These are phyloP conservation scores for Ips nitidus DNA, from an alignment of 1,140 invertebrate species.

Conservation along the genomic window DNA sequence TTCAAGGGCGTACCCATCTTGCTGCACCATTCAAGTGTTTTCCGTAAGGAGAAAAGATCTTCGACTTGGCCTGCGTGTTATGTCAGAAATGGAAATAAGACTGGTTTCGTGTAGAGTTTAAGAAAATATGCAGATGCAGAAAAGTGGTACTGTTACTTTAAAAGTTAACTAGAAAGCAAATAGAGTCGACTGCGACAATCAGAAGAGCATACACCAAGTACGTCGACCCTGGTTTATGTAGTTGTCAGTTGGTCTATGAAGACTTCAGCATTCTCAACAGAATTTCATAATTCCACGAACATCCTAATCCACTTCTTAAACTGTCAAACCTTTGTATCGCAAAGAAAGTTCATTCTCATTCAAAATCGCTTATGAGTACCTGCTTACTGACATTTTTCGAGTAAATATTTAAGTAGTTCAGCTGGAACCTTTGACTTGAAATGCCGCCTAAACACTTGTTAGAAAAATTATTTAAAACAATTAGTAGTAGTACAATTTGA, in stretches of 20 bases:
- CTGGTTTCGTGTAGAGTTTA: too few species aligned
- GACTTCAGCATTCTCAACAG: too few species aligned
- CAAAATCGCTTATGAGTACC: neutral
- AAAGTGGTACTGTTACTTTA: too few species aligned
- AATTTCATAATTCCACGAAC: too few species aligned
- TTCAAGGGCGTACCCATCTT: slow-evolving; percentile 33
- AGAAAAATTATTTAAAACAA: slow-evolving; percentile 7
- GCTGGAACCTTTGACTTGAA: neutral
- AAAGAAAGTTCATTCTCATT: neutral
- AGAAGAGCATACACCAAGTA: too few species aligned
- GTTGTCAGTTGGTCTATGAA: too few species aligned
- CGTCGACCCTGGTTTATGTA: too few species aligned
- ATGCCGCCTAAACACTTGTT: slow-evolving; percentile 4
- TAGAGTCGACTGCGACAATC: too few species aligned
- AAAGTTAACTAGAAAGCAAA: too few species aligned
- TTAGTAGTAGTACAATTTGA: neutral
- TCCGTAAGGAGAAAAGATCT: slow-evolving; percentile 22
- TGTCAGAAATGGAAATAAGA: neutral
- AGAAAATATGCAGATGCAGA: too few species aligned
- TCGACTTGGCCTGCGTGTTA: slow-evolving; percentile 5
- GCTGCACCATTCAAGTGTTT: slow-evolving; percentile 29
- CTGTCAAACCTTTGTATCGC: slow-evolving; percentile 3
- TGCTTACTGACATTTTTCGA: slow-evolving; percentile 12
- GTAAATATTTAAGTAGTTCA: slow-evolving; percentile 9
- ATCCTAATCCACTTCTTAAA: neutral